Conservation (phyloP, 2,888 invertebrate species). For the Phaonia tiefii region DNA sequence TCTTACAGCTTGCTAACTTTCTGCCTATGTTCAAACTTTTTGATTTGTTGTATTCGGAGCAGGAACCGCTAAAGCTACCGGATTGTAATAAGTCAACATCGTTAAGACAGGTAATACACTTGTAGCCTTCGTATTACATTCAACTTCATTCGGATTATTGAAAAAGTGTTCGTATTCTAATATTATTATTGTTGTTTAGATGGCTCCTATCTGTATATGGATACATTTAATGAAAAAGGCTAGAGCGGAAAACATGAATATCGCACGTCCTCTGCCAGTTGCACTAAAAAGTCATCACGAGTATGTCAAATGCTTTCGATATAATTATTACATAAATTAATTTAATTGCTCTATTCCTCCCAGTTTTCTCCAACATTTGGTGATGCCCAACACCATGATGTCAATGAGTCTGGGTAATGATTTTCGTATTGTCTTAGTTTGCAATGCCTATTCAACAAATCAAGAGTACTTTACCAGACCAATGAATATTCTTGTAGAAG, state of each 20-base stretch:
- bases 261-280: conserved; percentile 88
- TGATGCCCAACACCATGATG: conserved; percentile 87
- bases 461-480: conserved; percentile 94
- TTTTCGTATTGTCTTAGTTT: conserved; percentile 93
- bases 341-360: background rate
- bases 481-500: conserved; percentile 95
- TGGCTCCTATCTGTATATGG: conserved; percentile 98
- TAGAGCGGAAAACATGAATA: conserved; percentile 90
- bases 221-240: conserved; percentile 97
- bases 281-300: conserved; percentile 92
- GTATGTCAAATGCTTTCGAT: conserved; percentile 78
- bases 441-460: conserved; percentile 97
- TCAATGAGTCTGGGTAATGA: conserved; percentile 92
- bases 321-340: background rate
- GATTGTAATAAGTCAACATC: conserved; percentile 92
- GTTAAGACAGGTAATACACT: conserved; percentile 74
- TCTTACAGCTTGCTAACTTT: conserved; percentile 87
- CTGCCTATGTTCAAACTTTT: conserved; percentile 94
- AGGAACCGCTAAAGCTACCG: conserved; percentile 93
- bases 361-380: conserved; percentile 92
- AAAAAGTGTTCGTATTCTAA: background rate
- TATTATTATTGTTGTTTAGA: conserved; percentile 75
- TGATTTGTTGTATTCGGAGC: conserved; percentile 95
- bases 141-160: background rate
- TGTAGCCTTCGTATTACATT: too few relatives aligned